Conservation (phyloP, 2,888 invertebrate species). For the Schizotus pectinicornis region DNA sequence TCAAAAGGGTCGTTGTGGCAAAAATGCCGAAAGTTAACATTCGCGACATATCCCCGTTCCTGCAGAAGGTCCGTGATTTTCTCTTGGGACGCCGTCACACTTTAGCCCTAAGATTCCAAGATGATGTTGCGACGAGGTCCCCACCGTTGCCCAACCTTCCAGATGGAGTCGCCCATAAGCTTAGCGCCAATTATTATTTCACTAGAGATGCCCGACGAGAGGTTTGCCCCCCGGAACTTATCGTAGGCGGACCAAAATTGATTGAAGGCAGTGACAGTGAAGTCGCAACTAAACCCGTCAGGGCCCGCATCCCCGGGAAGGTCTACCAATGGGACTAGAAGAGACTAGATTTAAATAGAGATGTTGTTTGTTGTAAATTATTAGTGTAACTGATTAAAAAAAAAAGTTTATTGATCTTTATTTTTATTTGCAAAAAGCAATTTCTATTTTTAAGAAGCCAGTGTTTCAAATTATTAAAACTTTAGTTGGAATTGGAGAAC, state of each 20-base stretch:
- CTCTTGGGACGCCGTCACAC: slow-evolving; percentile 67
- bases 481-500: too few relatives aligned
- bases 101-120: slow-evolving; percentile 69
- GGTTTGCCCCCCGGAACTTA: slow-evolving; percentile 70
- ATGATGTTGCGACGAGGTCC: slow-evolving; percentile 72
- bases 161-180: slow-evolving; percentile 79
- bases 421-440: too few relatives aligned
- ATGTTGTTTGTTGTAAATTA: neutral
- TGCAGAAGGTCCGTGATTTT: slow-evolving; percentile 69
- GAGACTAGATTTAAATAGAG: neutral
- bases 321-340: slow-evolving; percentile 45
- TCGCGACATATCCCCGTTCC: slow-evolving; percentile 69
- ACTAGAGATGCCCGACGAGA: slow-evolving; percentile 82
- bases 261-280: slow-evolving; percentile 33
- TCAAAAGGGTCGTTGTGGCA: neutral
- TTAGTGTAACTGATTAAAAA: slow-evolving; percentile 10
- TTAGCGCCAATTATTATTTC: slow-evolving; percentile 85
- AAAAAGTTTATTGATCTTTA: neutral
- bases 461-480: too few relatives aligned
- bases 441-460: too few relatives aligned
- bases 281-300: slow-evolving; percentile 11
- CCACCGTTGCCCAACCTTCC: slow-evolving; percentile 84
- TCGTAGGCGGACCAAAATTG: slow-evolving; percentile 53
- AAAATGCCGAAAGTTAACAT: slow-evolving; percentile 43
- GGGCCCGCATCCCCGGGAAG: slow-evolving; percentile 44